Base-by-base conservation (phyloP, 2,888 invertebrate species). In the Mycalesis mineus region DNA sequence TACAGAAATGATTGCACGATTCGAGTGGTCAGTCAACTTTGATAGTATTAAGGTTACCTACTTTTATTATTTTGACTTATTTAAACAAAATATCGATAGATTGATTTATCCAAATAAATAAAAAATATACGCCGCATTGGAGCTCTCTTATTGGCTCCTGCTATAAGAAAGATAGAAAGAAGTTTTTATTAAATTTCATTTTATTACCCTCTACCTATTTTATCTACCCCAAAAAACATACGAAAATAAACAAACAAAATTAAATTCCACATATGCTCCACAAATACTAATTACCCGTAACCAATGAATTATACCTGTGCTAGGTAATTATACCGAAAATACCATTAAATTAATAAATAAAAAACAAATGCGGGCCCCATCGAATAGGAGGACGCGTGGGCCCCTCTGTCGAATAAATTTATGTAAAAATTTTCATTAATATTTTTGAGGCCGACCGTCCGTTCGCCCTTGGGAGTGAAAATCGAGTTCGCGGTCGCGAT, bases 371-470 rank as follows among this genome's bases (percentile, higher is more conserved):
- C 81, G 79, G 62, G 73, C 80, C 84, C 83, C 82, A 82, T 83
- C 78, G 81, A 70, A 74, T 78, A 77, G 74, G 70, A 75, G 77
- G 80, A 80, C 78, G 81, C 79, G 73, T 79, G 78, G 81, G 80
- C 80, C 88, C 88, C 87, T 86, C 85, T 81, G 79, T 82, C 84
- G 86, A 85, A 89, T 89, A 89, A 89, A 89, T 89, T 89, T 89
- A 89, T 89, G 89, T 88, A 89, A 88, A 89, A 89, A 87, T 84
- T 89, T 89, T 89, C 89, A 89, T 89, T 89, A 88, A 88, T 89
- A 89, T 89, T 89, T 88, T 88, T 83, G 87, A 87, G 85, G 84
- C 86, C 84, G 84, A 77, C 77, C 84, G 86, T 79, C 82, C 87
- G 84, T 69, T 75, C 78, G 87, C 88, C 89, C 88, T 81, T 84